Evolutionary conservation across 2,113 vertebrate species (phyloP).

Genomic region (Polypterus senegalus): DNA sequence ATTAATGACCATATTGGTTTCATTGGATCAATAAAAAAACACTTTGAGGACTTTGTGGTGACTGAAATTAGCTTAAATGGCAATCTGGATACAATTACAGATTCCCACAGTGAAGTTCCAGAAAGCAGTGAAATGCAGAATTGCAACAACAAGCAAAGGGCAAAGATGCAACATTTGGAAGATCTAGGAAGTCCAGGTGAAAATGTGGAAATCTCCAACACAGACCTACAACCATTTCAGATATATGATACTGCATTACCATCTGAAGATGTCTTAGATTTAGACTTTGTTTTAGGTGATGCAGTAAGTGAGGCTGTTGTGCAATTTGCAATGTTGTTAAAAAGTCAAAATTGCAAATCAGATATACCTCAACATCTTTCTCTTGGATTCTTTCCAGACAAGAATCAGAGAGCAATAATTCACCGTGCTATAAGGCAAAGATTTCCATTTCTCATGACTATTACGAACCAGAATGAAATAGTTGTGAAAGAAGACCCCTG

Average conservation of each 20-base stretch:
- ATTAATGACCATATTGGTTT: constrained; percentile 69
- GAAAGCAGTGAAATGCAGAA: background rate
- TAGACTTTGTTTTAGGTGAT: constrained; percentile 54
- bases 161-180: fast-evolving
- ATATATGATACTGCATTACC: background rate
- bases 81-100: constrained; percentile 23
- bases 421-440: constrained; percentile 67
- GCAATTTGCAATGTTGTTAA: constrained; percentile 52
- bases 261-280: constrained; percentile 28
- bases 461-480: constrained; percentile 66
- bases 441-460: constrained; percentile 76
- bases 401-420: constrained; percentile 58
- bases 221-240: constrained; percentile 1
- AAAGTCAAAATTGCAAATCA: constrained; percentile 21
- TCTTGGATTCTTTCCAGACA: constrained; percentile 59
- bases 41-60: constrained; percentile 73
- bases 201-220: background rate
- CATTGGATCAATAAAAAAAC: constrained; percentile 69
- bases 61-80: constrained; percentile 60
- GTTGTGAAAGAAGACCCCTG: constrained; percentile 65
- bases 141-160: constrained; percentile 17
- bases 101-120: background rate
- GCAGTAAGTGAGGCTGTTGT: constrained; percentile 40
- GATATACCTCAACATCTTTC: constrained; percentile 33
- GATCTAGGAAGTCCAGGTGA: background rate